Evolutionary conservation across 2,888 invertebrate species (phyloP).

Genomic region (Cryptosula pallasiana): DNA sequence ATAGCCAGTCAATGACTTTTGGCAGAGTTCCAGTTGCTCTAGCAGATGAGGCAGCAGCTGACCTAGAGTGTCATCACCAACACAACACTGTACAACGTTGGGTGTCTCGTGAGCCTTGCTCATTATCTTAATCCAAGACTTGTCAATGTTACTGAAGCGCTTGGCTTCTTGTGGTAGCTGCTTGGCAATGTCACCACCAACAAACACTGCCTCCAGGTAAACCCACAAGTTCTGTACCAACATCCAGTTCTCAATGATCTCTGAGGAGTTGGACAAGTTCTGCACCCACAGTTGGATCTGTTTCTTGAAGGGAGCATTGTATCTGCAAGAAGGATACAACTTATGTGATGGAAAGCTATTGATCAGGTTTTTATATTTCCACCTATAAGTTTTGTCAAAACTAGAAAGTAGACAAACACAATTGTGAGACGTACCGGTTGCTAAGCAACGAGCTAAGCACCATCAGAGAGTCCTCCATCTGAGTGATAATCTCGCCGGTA

Average conservation of each 20-base stretch:
- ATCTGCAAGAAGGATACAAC: constrained; percentile 59
- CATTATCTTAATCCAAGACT: constrained; percentile 55
- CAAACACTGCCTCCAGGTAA: constrained; percentile 93
- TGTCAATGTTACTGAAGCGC: constrained; percentile 54
- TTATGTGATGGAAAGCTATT: too few species aligned
- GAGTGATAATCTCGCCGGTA: constrained; percentile 88
- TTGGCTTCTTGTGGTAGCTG: constrained; percentile 69
- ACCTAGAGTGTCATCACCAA: constrained; percentile 52
- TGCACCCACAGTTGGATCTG: constrained; percentile 93
- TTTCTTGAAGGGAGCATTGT: constrained; percentile 92
- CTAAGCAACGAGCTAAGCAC: constrained; percentile 85
- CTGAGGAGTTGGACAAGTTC: constrained; percentile 90
- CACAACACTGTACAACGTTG: constrained; percentile 53
- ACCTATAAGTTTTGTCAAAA: too few species aligned
- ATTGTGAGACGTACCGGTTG: constrained; percentile 73
- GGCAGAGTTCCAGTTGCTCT: constrained; percentile 54
- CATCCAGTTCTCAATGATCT: constrained; percentile 91
- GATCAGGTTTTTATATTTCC: too few species aligned
- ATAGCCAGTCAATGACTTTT: constrained; percentile 55
- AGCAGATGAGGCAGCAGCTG: constrained; percentile 52
- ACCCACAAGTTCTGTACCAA: constrained; percentile 98
- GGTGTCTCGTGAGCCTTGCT: constrained; percentile 52
- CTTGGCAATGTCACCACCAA: constrained; percentile 97
- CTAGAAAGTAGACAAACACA: too few species aligned
- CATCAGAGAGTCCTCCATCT: constrained; percentile 95